Base-by-base conservation (phyloP, 2,888 invertebrate species). In the Parnassius glacialis region DNA sequence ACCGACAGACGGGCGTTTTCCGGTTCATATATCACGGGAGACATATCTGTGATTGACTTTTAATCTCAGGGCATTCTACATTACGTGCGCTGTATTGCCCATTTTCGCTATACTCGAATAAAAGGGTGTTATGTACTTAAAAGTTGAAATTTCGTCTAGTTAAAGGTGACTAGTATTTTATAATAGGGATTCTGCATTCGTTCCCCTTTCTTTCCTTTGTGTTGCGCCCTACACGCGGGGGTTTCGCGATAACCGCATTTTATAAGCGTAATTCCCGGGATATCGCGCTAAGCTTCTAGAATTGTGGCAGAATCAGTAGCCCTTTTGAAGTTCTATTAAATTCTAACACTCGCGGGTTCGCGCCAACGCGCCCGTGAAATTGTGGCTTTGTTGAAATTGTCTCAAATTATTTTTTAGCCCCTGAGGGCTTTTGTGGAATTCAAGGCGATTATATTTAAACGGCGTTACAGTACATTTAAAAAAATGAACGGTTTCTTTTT, bases 281-380 rank as follows among this genome's bases (percentile, higher is more conserved):
- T 88, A 86, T 82, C 84, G 79, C 81, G 85, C 87, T 90, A 90
- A 90, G 90, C 90, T 90, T 90, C 90, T 90, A 87, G 90, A 90
- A 90, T 90, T 90, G 90, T 87, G 89, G 85, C 77, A 82, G 87
- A 86, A 88, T 89, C 89, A 87, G 83, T 86, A 85, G 85, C 84
- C 88, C 90, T 85, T 90, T 90, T 90, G 89, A 90, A 89, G 83
- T 90, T 89, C 87, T 90, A 90, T 90, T 90, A 90, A 89, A 90
- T 90, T 85, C 89, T 87, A 88, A 83, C 88, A 87, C 83, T 84
- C 84, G 82, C 85, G 87, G 81, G 81, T 84, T 84, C 87, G 85
- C 85, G 83, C 88, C 87, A 87, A 84, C 87, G 84, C 86, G 80
- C 77, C 82, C 82, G 85, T 87, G 85, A 90, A 90, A 90, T 90